phyloP scores from a whole-genome alignment of 2,888 invertebrate species.

The Eubasilissa splendida region DNA sequence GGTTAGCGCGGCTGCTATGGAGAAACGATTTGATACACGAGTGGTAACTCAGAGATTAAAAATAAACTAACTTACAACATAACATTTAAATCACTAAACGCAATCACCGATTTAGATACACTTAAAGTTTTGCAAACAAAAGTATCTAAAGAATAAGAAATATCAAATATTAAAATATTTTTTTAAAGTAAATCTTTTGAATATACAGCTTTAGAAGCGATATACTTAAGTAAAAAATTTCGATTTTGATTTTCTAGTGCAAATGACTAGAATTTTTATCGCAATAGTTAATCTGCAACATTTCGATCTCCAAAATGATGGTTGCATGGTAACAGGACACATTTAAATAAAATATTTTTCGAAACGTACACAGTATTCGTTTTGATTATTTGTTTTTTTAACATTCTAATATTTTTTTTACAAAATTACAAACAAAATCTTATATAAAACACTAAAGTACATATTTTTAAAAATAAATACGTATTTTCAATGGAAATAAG shows the following conservation, averaged over 20 bases:
- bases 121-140: conserved; percentile 36
- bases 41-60: conserved; percentile 35
- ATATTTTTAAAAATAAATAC: conserved; percentile 22
- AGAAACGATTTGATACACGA: conserved; percentile 5
- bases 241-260: conserved; percentile 57
- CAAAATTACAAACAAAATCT: conserved; percentile 33
- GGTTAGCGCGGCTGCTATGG: conserved; percentile 2
- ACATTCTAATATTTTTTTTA: conserved; percentile 10
- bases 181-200: conserved; percentile 12
- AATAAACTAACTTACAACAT: conserved; percentile 9
- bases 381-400: conserved; percentile 9
- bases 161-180: conserved; percentile 18
- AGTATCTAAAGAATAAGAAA: conserved; percentile 9
- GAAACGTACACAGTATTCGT: conserved; percentile 11
- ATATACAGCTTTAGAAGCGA: conserved; percentile 37
- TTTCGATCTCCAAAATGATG: conserved; percentile 51
- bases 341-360: conserved; percentile 4
- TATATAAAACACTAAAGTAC: conserved; percentile 28
- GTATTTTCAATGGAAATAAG: conserved; percentile 33
- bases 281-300: conserved; percentile 55
- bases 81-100: conserved; percentile 21
- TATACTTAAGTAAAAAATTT: conserved; percentile 46
- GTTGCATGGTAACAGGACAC: conserved; percentile 57
- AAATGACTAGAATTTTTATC: conserved; percentile 58
- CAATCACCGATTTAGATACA: conserved; percentile 35